Conservation (phyloP, 2,797 vertebrate species). For the Melanotaenia parkinsoni region DNA sequence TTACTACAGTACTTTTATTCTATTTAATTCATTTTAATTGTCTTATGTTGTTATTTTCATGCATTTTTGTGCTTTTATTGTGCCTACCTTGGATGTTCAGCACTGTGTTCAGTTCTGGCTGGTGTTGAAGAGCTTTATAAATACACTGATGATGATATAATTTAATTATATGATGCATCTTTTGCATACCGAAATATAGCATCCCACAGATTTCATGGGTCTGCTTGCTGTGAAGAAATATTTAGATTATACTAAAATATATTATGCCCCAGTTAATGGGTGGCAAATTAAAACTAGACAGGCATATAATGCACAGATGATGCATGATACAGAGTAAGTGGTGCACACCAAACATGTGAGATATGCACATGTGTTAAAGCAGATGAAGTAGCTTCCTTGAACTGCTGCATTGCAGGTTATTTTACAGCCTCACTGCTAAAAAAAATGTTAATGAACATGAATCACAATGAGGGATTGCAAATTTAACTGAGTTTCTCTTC, state of each 20-base stretch:
- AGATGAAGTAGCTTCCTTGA: slow-evolving; percentile 10
- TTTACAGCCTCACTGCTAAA: slow-evolving; percentile 22
- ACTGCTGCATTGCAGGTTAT: slow-evolving; percentile 25
- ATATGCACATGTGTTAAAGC: background rate
- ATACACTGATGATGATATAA: background rate
- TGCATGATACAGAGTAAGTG: background rate
- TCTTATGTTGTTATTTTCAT: too few species aligned
- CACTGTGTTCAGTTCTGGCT: too few species aligned
- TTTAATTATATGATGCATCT: background rate
- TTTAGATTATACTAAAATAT: background rate
- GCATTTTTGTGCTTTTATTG: too few species aligned
- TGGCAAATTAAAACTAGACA: background rate
- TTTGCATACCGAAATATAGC: background rate
- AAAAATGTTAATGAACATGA: slow-evolving; percentile 35
- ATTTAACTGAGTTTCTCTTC: slow-evolving; percentile 17
- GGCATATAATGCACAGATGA: background rate
- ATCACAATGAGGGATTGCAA: slow-evolving; percentile 14
- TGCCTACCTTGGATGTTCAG: too few species aligned
- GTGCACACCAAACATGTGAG: background rate
- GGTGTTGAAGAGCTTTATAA: too few species aligned
- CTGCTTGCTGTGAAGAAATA: background rate
- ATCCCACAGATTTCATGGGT: background rate
- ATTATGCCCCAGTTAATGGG: background rate
- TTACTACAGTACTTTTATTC: too few species aligned
- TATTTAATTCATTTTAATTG: too few species aligned